Evolutionary conservation across 35 echinoderm and acorn worm species (phyloP), one percentile per base, ranked within the genome.

Genomic region (Hemicentrotus pulcherrimus): DNA sequence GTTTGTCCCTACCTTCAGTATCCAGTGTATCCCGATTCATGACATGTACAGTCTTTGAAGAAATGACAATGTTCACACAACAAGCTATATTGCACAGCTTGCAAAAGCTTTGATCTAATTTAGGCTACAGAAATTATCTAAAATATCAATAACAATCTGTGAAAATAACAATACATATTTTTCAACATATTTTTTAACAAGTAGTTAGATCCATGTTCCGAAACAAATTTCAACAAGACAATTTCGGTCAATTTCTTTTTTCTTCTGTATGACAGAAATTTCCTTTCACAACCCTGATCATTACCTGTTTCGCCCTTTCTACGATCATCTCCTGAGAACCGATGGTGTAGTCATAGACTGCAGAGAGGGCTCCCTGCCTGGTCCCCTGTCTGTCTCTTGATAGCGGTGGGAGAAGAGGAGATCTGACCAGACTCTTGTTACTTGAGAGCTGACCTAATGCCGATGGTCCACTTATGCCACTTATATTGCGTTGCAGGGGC

Each of bases 261-360:
- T 41, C 35, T 41, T 41, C 35, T 41, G 1, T 41, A 41, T 41
- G 35, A 41, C 35, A 41, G 35, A 41, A 41, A 41, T 41, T 41
- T 1, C 35, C 35, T 41, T 41, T 41, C 1, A 41, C 35, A 41
- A 1, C 35, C 35, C n/a, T n/a, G n/a, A 41, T 41, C 35, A 41
- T 41, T 59, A 32, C 98, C 97, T 99, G 98, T 95, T 99, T 99
- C 30, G 98, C 98, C 47, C 97, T 94, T 86, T 99, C 98, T 30
- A 99, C 98, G n/a, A 99, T 99, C 97, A 98, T 97, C 86, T 99
- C 98, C 94, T 99, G 98, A 47, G 98, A 97, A 28, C 97, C 98
- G n/a, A 99, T 99, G 15, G 96, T 98, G 94, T 97, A 97, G 94
- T 99, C 97, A 55, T 99, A 98, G 46, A 98, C 96, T 24, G 97